Percentiles rank a stretch among this genome's conserved stretches.
These are phyloP conservation scores for Bos taurus DNA, from an alignment of 2,113 vertebrate species.

Conservation along the genomic window ARS-UCD2.0 NC_037343.1:40273001-40273500, in stretches of 20 bases:
- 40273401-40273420: too few species aligned
- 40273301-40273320: background rate
- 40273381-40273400: background rate
- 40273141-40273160: background rate
- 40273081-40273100: background rate
- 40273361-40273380: background rate
- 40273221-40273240: background rate
- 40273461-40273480: background rate
- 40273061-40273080: background rate
- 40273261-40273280: background rate
- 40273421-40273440: too few species aligned
- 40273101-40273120: background rate
- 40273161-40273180: background rate
- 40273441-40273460: background rate
- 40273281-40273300: background rate
- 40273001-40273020: background rate
- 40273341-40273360: background rate
- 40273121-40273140: background rate
- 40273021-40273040: background rate
- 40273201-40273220: background rate
- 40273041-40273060: background rate
- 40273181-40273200: background rate
- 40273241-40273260: background rate
- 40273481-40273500: background rate
- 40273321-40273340: background rate